Conservation (phyloP, 30 jellyfish, hydroid and myxozoan genomes). For the Nemopilema nomurai region DNA sequence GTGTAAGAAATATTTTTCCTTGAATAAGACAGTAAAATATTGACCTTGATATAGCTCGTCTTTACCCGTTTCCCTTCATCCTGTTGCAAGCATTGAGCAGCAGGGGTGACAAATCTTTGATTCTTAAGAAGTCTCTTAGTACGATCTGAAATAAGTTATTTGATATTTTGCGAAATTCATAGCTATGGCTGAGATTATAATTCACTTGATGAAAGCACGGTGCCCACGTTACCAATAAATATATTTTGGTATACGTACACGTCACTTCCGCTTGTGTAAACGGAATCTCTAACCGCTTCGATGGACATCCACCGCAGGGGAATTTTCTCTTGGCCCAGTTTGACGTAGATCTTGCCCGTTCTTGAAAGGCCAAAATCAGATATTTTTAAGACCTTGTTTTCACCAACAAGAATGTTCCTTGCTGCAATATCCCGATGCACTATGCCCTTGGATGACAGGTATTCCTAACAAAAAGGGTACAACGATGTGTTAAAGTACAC, state of each 20-base stretch:
- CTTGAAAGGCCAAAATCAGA: conserved; percentile 79
- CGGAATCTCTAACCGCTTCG: conserved; percentile 65
- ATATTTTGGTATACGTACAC: conserved; percentile 46
- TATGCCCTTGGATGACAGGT: conserved; percentile 52
- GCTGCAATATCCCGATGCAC: conserved; percentile 79
- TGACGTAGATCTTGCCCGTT: conserved; percentile 65
- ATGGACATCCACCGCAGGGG: conserved; percentile 81
- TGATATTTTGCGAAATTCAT: neutral
- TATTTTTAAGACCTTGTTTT: conserved; percentile 44
- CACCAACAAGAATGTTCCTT: conserved; percentile 72
- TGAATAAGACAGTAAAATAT: too few relatives aligned
- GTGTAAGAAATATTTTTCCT: too few relatives aligned
- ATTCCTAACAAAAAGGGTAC: conserved; percentile 26
- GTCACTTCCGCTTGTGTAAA: conserved; percentile 70
- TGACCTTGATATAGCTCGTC: too few relatives aligned
- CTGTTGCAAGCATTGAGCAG: too few relatives aligned
- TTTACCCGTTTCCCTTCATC: too few relatives aligned
- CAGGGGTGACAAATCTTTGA: too few relatives aligned
- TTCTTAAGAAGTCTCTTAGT: too few relatives aligned
- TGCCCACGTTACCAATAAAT: neutral
- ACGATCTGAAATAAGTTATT: too few relatives aligned
- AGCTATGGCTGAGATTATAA: neutral
- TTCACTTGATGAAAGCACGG: neutral
- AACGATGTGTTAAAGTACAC: neutral
- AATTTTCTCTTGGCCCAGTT: conserved; percentile 64